Base-by-base conservation (phyloP, 2,888 invertebrate genomes). In the Scaptomyza polygonia region DNA sequence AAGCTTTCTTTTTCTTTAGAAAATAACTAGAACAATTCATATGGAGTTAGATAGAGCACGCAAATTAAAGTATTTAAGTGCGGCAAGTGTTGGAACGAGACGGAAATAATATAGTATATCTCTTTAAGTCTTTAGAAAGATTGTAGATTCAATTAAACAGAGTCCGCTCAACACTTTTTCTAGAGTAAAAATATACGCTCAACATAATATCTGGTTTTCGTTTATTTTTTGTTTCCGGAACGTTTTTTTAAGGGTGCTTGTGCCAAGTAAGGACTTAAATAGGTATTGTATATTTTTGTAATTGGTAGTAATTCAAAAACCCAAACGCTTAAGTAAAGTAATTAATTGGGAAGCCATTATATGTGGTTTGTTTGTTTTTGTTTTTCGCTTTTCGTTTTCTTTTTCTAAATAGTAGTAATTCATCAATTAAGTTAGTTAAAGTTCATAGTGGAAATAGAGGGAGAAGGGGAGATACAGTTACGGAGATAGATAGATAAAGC, bases 271-370 rank as follows among this genome's bases (percentile, higher is more conserved):
- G 61, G 61, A 66, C 53, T 61, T 68, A 49, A 49, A 14, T 36
- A 61, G 42, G 14, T 67, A 43, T 39, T 51, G 58, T 61, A 54
- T 74, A 64, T 36, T n/a, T 12, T 72, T 25, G 55, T 55, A 73
- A 66, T 54, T 57, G 43, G 34, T 62, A 63, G 34, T 62, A 62
- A 62, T 63, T 61, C 44, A 32, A 9, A 53, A 75, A 67, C 75
- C 65, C 73, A 75, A 77, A 77, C 64, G 44, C 61, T 73, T 47
- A 75, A 62, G 65, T 72, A 79, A 77, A 77, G 67, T 77, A 77
- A 77, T 67, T 76, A 59, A 67, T 76, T 79, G 77, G 77, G 68
- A 79, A 79, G 80, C 77, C 70, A 79, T 77, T 70, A 67, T 70
- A 39, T 58, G 49, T 65, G 44, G 42, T 42, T 63, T 55, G 49